Evolutionary conservation across 1,140 invertebrate species (phyloP).

Genomic region (Vollenhovia emeryi): DNA sequence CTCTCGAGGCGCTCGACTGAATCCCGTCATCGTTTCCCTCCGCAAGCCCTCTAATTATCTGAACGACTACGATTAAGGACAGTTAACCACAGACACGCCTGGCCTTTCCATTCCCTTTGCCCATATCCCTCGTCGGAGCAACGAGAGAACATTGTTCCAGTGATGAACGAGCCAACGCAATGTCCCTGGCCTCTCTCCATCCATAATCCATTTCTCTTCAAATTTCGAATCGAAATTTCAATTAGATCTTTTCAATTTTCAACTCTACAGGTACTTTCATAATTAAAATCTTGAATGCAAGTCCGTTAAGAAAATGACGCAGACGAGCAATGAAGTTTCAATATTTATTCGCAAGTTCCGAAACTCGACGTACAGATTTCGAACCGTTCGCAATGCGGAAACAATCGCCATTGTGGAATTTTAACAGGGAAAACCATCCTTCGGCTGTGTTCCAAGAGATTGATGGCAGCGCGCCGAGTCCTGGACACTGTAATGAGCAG

Average conservation of each 20-base stretch:
- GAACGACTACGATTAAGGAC: conserved; percentile 56
- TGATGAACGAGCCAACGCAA: neutral
- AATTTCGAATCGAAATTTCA: conserved; percentile 27
- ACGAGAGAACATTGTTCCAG: conserved; percentile 24
- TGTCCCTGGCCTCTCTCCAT: neutral
- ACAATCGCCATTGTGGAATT: neutral
- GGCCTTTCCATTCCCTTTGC: conserved; percentile 33
- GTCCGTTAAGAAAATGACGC: neutral
- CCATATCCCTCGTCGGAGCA: conserved; percentile 10
- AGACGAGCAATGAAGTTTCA: neutral
- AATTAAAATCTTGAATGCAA: conserved; percentile 1
- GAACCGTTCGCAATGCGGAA: neutral
- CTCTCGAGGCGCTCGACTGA: conserved; percentile 11
- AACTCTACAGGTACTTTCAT: neutral
- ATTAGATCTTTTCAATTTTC: neutral
- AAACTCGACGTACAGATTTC: neutral
- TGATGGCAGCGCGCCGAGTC: neutral
- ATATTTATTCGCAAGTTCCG: neutral
- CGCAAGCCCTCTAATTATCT: conserved; percentile 63
- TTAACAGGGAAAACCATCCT: neutral
- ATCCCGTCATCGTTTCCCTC: conserved; percentile 19
- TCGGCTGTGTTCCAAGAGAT: neutral
- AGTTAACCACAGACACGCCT: conserved; percentile 51
- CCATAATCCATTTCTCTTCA: neutral
- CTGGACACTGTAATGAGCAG: neutral